Conservation (phyloP, 2,888 invertebrate genomes). For the Agrotis ipsilon region DNA sequence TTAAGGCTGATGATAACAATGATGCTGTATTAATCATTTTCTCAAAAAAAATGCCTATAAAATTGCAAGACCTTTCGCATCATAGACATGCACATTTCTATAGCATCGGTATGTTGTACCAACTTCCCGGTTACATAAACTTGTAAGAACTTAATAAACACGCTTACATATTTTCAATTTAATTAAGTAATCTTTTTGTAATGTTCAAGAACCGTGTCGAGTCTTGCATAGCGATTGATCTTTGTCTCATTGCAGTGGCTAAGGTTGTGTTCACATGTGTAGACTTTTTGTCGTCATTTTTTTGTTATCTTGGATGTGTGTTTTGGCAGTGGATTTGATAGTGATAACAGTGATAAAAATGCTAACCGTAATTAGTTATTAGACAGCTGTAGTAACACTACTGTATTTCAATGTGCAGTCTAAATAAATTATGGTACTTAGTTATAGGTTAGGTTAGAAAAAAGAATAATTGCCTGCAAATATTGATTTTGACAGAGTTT, state of each 20-base stretch:
- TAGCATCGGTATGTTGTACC: not conserved
- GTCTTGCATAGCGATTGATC: slow-evolving; percentile 55
- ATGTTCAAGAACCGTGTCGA: slow-evolving; percentile 44
- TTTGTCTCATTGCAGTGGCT: slow-evolving; percentile 50
- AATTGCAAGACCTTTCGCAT: not conserved
- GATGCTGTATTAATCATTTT: no score
- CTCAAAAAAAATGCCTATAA: no score
- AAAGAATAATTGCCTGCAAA: no score
- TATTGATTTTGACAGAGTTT: no score
- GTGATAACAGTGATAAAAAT: not conserved
- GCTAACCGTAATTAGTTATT: no score
- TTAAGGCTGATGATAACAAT: no score
- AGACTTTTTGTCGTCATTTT: slow-evolving; percentile 24
- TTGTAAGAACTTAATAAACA: slow-evolving; percentile 25
- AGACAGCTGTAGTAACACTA: no score
- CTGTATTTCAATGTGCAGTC: not conserved
- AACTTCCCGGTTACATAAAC: slow-evolving; percentile 27
- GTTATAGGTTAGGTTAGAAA: no score
- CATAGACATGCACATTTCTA: not conserved
- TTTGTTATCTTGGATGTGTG: not conserved
- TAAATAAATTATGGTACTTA: not conserved
- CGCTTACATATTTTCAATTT: slow-evolving; percentile 29
- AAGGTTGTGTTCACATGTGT: slow-evolving; percentile 33
- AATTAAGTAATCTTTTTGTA: slow-evolving; percentile 49
- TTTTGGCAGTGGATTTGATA: slow-evolving; percentile 4